A percentile compares a stretch with the other conserved stretches of the same genome.
Conservation (phyloP, 2,113 vertebrate genomes). For the Lethenteron camtschaticum region DNA sequence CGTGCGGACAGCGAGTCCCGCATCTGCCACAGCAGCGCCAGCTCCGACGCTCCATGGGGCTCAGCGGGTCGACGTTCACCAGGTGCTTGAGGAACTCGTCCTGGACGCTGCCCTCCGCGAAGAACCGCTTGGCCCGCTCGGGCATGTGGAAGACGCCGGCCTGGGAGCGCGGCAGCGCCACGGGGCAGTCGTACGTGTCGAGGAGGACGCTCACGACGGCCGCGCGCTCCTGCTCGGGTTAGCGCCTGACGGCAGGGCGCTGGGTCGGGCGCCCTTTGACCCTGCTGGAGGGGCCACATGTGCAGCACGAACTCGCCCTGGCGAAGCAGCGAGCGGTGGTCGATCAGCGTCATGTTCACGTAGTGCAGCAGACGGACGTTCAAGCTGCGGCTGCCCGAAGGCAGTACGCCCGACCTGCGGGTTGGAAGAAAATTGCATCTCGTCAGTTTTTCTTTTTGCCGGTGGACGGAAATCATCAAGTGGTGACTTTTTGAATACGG, state of each 20-base stretch:
- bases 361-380: conserved; percentile 44
- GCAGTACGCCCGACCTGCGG: too few relatives aligned
- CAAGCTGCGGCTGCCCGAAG: too few relatives aligned
- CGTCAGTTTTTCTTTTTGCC: too few relatives aligned
- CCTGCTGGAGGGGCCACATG: conserved; percentile 95
- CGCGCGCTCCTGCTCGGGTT: conserved; percentile 70
- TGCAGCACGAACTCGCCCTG: conserved; percentile 82
- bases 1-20: conserved; percentile 14
- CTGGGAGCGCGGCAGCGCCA: conserved; percentile 53
- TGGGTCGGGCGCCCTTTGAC: conserved; percentile 80
- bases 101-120: neutral
- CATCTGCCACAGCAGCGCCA: conserved; percentile 92
- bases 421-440: too few relatives aligned
- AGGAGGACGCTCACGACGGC: conserved; percentile 73
- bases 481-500: too few relatives aligned
- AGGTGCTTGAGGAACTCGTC: neutral
- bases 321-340: conserved; percentile 73
- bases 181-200: conserved; percentile 81
- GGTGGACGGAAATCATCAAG: too few relatives aligned
- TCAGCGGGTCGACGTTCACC: conserved; percentile 41
- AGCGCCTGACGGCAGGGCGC: conserved; percentile 88
- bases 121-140: neutral
- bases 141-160: too few relatives aligned
- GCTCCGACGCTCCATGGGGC: conserved; percentile 78
- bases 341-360: conserved; percentile 72